Conservation (phyloP, 2,797 vertebrate species). For the Carduelis carduelis region DNA sequence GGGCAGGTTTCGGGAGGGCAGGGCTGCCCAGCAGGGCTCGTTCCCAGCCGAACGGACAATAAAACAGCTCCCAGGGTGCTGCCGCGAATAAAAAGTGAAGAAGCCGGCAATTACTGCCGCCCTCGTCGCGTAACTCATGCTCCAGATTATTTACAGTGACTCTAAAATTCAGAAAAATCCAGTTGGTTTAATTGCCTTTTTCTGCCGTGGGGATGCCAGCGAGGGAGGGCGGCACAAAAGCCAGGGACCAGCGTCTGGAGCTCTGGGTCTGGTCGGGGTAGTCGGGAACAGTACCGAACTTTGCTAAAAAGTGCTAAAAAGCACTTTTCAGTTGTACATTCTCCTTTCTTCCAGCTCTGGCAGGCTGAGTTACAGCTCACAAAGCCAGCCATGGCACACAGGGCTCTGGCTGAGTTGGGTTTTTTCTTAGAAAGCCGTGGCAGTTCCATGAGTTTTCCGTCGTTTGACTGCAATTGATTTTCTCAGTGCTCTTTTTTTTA, state of each 20-base stretch:
- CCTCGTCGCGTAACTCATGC: background rate
- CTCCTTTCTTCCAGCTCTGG: background rate
- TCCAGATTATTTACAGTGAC: constrained; percentile 53
- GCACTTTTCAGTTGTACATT: background rate
- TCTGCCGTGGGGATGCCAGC: background rate
- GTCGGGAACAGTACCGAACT: fast-evolving
- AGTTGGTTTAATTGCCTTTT: background rate
- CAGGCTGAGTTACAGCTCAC: background rate
- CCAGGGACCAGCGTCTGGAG: fast-evolving
- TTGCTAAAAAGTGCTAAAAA: background rate
- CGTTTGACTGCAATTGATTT: background rate
- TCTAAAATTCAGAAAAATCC: constrained; percentile 38
- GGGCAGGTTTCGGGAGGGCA: constrained; percentile 6
- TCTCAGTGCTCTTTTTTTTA: background rate
- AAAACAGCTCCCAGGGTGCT: constrained; percentile 46
- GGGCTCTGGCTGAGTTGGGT: background rate
- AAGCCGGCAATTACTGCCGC: constrained; percentile 25
- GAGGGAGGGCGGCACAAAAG: background rate
- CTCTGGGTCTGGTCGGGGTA: background rate
- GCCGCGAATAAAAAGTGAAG: constrained; percentile 49
- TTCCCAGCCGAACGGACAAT: background rate
- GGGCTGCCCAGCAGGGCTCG: background rate
- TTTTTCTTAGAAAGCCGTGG: constrained; percentile 34
- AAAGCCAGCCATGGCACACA: background rate
- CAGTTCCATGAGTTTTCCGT: constrained; percentile 24